Conservation (phyloP, 1,140 invertebrate species). For the Heliconius hermathena region DNA sequence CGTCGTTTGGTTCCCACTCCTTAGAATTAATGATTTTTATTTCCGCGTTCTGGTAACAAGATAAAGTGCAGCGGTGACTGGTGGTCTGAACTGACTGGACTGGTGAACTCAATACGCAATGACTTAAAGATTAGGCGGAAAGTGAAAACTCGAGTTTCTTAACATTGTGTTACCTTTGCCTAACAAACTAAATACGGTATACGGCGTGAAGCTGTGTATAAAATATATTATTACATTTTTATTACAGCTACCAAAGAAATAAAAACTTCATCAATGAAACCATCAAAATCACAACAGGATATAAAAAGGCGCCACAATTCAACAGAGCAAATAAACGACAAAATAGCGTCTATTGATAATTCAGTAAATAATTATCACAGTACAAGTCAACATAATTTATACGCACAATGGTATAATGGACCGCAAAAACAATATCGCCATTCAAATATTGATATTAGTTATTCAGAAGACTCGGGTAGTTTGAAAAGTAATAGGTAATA, state of each 20-base stretch:
- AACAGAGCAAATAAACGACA: slow-evolving; percentile 76
- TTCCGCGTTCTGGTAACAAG: too few species aligned
- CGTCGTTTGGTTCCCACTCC: too few species aligned
- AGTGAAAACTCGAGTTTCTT: too few species aligned
- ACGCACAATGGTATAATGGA: slow-evolving; percentile 63
- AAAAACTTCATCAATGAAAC: slow-evolving; percentile 57
- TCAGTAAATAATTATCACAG: slow-evolving; percentile 55
- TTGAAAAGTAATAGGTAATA: slow-evolving; percentile 77
- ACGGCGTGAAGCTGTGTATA: too few species aligned
- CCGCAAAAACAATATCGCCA: slow-evolving; percentile 60
- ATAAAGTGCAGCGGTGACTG: too few species aligned
- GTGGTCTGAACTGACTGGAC: too few species aligned
- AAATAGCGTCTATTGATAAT: slow-evolving; percentile 48
- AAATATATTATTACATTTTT: neutral
- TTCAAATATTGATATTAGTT: slow-evolving; percentile 72
- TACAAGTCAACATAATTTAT: slow-evolving; percentile 65
- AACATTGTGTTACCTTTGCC: too few species aligned
- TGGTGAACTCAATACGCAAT: too few species aligned
- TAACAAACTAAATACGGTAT: too few species aligned
- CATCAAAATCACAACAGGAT: slow-evolving; percentile 57
- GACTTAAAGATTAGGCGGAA: too few species aligned
- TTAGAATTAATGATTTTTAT: too few species aligned
- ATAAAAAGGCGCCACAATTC: slow-evolving; percentile 81
- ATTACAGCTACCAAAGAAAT: slow-evolving; percentile 61
- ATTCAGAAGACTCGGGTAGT: slow-evolving; percentile 79